These are phyloP conservation scores for Hylyphantes graminicola DNA, from an alignment of 1,140 invertebrate species.

Conservation along the genomic window DNA sequence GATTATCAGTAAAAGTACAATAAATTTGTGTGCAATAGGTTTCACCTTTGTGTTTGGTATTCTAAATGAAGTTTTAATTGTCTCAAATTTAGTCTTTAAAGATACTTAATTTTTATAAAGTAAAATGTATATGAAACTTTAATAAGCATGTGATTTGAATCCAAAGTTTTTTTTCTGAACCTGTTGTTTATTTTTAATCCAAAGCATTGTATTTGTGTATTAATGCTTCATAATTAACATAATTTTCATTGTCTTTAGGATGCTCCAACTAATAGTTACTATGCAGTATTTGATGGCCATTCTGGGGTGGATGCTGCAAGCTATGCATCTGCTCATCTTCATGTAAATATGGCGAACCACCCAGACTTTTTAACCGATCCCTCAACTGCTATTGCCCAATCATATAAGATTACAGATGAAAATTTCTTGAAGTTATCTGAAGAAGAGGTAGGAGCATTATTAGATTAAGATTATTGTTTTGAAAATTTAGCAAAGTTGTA, in stretches of 20 bases:
- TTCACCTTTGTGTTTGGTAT: too few relatives aligned
- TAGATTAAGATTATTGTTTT: neutral
- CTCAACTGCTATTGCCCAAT: conserved; percentile 79
- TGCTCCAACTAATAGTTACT: conserved; percentile 69
- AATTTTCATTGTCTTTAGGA: conserved; percentile 37
- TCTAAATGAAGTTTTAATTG: too few relatives aligned
- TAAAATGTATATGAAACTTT: too few relatives aligned
- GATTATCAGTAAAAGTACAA: too few relatives aligned
- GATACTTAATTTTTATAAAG: too few relatives aligned
- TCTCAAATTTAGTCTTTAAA: too few relatives aligned
- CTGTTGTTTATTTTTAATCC: too few relatives aligned
- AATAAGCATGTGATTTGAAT: too few relatives aligned
- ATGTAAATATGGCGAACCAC: conserved; percentile 84
- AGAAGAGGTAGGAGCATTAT: conserved; percentile 72
- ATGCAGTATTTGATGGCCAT: conserved; percentile 96
- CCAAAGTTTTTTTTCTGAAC: too few relatives aligned
- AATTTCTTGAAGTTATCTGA: conserved; percentile 81
- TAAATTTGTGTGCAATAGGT: too few relatives aligned
- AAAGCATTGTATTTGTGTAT: neutral
- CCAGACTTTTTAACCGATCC: conserved; percentile 77
- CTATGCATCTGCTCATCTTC: conserved; percentile 88
- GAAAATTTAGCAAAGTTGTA: too few relatives aligned
- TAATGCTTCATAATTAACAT: neutral
- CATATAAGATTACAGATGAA: conserved; percentile 85
- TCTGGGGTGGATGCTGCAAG: conserved; percentile 89